Conservation (phyloP, 2,888 invertebrate genomes). For the Epicampocera succincta region DNA sequence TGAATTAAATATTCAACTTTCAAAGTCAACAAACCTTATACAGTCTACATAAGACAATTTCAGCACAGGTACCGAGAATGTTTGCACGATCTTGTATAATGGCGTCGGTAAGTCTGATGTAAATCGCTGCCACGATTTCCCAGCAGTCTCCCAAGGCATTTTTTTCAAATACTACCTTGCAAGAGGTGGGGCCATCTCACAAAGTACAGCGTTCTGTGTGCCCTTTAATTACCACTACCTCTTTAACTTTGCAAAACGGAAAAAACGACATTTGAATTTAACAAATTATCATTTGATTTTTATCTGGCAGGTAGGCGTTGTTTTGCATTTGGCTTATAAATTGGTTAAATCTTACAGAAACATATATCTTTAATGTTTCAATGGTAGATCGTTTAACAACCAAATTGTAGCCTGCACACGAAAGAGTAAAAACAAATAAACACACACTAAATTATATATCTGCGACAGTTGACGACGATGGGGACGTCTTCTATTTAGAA, state of each 20-base stretch:
- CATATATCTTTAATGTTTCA: not conserved
- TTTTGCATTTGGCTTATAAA: slow-evolving; percentile 16
- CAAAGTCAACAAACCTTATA: too few species aligned
- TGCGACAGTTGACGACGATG: slow-evolving; percentile 53
- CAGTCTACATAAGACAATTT: too few species aligned
- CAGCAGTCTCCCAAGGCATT: too few species aligned
- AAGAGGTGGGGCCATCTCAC: too few species aligned
- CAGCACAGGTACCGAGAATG: too few species aligned
- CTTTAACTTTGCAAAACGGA: not conserved
- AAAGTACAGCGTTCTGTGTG: not conserved
- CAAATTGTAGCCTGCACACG: not conserved
- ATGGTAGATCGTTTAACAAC: not conserved
- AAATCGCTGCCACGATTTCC: too few species aligned
- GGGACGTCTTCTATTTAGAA: slow-evolving; percentile 16
- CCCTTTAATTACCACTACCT: not conserved
- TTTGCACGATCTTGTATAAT: too few species aligned
- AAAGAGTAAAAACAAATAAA: slow-evolving; percentile 19
- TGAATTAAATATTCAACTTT: too few species aligned
- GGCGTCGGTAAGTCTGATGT: too few species aligned
- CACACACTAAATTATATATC: slow-evolving; percentile 34
- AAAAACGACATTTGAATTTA: not conserved
- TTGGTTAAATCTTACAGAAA: not conserved
- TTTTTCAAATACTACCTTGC: too few species aligned
- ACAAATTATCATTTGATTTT: slow-evolving; percentile 11
- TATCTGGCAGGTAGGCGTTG: slow-evolving; percentile 32